Evolutionary conservation across 1,140 invertebrate genomes (phyloP).

Genomic region (Bemisia tabaci): DNA sequence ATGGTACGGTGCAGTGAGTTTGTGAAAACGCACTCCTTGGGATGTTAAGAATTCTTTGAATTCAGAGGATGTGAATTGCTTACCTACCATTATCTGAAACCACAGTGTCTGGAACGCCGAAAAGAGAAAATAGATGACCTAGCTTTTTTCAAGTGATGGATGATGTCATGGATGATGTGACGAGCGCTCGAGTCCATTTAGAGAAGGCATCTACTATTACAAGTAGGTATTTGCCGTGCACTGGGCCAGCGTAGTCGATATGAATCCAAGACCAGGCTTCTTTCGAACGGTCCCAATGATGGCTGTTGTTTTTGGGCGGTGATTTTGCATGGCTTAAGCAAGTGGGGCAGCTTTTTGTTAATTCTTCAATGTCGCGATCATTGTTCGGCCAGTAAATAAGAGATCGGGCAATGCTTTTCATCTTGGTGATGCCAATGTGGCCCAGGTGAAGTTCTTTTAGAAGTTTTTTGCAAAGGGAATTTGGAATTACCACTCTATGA

Average conservation of each 20-base stretch:
- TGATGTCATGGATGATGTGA: too few relatives aligned
- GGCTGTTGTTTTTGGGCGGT: slow-evolving; percentile 15
- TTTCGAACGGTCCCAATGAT: slow-evolving; percentile 6
- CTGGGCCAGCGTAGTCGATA: slow-evolving; percentile 20
- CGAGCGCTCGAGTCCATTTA: slow-evolving; percentile 32
- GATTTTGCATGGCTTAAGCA: slow-evolving; percentile 14
- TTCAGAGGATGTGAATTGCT: not conserved
- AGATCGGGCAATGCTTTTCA: slow-evolving; percentile 15
- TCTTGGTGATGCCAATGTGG: slow-evolving; percentile 14
- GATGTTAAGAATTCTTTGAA: not conserved
- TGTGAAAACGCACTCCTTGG: slow-evolving; percentile 13
- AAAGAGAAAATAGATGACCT: too few relatives aligned
- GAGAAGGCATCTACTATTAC: slow-evolving; percentile 27
- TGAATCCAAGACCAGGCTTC: slow-evolving; percentile 18
- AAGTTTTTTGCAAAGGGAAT: not conserved
- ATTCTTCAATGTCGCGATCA: slow-evolving; percentile 2
- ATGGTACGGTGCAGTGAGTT: slow-evolving; percentile 21
- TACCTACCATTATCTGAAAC: slow-evolving; percentile 5
- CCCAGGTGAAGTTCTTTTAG: slow-evolving; percentile 7
- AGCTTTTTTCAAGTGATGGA: too few relatives aligned
- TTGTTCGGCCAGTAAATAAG: slow-evolving; percentile 22
- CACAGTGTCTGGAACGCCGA: not conserved
- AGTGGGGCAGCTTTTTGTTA: slow-evolving; percentile 1
- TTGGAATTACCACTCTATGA: slow-evolving; percentile 11
- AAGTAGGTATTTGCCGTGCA: too few relatives aligned